A percentile compares a stretch with the other conserved stretches of the same genome.
phyloP scores from a whole-genome alignment of 2,113 vertebrate species.

The Struthio camelus region DNA sequence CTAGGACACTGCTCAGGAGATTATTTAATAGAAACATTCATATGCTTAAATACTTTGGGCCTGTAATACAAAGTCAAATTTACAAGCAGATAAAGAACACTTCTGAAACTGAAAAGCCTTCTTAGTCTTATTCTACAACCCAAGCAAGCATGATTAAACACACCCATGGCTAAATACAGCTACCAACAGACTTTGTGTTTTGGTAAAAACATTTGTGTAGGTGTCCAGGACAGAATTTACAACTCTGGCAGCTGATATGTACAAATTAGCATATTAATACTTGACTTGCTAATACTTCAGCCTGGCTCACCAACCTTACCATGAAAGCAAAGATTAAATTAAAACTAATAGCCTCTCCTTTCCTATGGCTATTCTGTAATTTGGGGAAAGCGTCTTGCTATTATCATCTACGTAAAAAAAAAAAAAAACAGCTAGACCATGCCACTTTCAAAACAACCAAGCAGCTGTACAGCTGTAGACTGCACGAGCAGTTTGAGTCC shows the following conservation, averaged over 20 bases:
- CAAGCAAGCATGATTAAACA: not conserved
- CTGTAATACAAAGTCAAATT: not conserved
- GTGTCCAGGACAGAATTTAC: not conserved
- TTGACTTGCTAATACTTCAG: not conserved
- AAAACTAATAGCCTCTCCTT: not conserved
- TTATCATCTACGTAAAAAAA: not conserved
- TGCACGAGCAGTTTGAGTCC: not conserved
- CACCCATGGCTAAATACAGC: not conserved
- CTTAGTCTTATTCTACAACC: not conserved
- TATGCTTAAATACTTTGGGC: not conserved
- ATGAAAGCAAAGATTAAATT: not conserved
- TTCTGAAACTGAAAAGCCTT: not conserved
- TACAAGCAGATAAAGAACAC: not conserved
- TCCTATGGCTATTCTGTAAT: not conserved
- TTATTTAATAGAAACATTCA: not conserved
- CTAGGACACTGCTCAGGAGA: not conserved
- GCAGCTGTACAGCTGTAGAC: not conserved
- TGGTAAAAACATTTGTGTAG: not conserved
- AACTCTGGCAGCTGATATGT: not conserved
- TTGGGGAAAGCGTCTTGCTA: not conserved
- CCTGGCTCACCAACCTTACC: not conserved
- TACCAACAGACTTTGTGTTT: not conserved
- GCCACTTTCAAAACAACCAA: not conserved
- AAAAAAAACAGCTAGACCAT: not conserved
- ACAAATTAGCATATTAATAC: not conserved